These are phyloP conservation scores for human (Homo sapiens) DNA, from an alignment of 2,113 vertebrate species.

Conservation along the genomic window DNA sequence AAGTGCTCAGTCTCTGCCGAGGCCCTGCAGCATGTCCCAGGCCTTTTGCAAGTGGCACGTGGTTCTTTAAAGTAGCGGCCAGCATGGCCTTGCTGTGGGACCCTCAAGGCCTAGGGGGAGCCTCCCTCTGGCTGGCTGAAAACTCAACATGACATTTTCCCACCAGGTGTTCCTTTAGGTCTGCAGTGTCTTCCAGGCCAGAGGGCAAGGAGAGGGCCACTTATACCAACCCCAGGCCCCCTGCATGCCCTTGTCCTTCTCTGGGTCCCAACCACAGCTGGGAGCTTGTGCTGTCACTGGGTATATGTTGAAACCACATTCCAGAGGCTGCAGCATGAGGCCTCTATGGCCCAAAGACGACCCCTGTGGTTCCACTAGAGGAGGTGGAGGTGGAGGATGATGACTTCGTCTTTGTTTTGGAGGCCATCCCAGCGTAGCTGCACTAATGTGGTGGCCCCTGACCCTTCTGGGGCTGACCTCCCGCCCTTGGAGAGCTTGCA, in stretches of 20 bases:
- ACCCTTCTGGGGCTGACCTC: not conserved
- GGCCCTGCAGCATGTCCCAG: too few species aligned
- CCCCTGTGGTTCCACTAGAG: too few species aligned
- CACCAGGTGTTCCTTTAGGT: rapidly evolving
- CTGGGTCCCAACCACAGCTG: rapidly evolving
- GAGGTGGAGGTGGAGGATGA: too few species aligned
- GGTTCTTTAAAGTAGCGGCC: not conserved
- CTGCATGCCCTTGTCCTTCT: rapidly evolving
- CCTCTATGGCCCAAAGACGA: not conserved
- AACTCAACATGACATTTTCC: not conserved
- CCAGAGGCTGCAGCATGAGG: not conserved
- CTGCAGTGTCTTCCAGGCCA: not conserved
- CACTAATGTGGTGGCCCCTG: not conserved
- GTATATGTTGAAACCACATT: rapidly evolving
- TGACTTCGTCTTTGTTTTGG: not conserved
- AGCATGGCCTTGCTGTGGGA: not conserved
- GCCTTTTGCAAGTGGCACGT: not conserved
- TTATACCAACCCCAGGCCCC: rapidly evolving
- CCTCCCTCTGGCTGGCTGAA: rapidly evolving
- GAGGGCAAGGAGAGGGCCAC: rapidly evolving
- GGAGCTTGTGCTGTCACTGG: not conserved
- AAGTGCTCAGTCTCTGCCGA: rapidly evolving
- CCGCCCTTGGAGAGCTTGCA: too few species aligned
- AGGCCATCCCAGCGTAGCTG: too few species aligned
- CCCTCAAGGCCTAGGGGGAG: not conserved